Evolutionary conservation across 2,888 invertebrate genomes (phyloP), one percentile per base, ranked within the genome.

Genomic region (Nephrotoma appendiculata): DNA sequence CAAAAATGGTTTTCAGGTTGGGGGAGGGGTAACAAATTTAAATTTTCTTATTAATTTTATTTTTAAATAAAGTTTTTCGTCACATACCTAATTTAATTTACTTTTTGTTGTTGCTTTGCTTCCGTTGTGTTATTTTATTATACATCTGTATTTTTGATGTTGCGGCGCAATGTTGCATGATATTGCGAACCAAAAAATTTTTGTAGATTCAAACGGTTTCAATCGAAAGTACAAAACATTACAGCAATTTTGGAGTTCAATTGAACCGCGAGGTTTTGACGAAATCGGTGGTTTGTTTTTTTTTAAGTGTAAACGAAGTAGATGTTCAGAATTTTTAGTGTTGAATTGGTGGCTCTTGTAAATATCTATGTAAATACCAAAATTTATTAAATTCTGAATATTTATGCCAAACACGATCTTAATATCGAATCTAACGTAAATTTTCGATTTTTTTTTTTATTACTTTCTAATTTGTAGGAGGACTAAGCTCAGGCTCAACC

Each of bases 401-500:
- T 71, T 71, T 71, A 31, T 71, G 71, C 71, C 31, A 71, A 2
- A 5, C 2, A 44, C 11, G 44, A 42, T 19, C 12, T 44, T 19
- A 44, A 83, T 9, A 41, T 84, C 84, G 41, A 12, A n/a, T 41
- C 42, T 86, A 48, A 19, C 11, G 44, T 6, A 48, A 31, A 12
- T 12, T 48, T 41, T 45, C 15, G 44, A 1, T 4, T 19, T 19
- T 85, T 45, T 45, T 85, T 85, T 44, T 6, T 86, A 7, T 31
- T 31, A 31, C 31, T 71, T 71, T 71, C 31, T 71, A 86, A 0
- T 31, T 48, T 48, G 5, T 45, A 86, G 86, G 86, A 45, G 86
- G 86, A 5, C 41, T 86, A 41, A 86, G 86, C 52, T 86, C 86
- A n/a, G 86, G 86, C 41, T 86, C 86, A n/a, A 52, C 52, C 5